These are phyloP conservation scores for Salminus brasiliensis DNA, from an alignment of 2,113 vertebrate genomes.

Conservation along the genomic window DNA sequence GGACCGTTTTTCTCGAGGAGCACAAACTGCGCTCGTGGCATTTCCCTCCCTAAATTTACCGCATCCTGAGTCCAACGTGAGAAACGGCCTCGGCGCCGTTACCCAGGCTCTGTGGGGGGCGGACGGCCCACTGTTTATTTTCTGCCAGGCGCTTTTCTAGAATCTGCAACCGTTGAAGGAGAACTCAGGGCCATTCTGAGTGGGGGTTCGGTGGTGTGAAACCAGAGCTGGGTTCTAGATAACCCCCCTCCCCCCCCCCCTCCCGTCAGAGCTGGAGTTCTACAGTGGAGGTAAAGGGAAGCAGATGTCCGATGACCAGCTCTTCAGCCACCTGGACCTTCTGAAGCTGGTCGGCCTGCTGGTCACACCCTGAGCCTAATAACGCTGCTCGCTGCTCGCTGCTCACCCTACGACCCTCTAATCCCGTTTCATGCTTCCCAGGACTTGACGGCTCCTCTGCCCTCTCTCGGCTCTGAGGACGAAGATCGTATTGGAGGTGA, in stretches of 20 bases:
- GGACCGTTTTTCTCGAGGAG: not conserved
- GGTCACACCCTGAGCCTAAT: not conserved
- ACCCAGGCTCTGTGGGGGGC: not conserved
- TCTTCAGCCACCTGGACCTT: too few relatives aligned
- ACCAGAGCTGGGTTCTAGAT: too few relatives aligned
- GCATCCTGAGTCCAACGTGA: not conserved
- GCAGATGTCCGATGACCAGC: too few relatives aligned
- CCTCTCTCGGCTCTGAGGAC: too few relatives aligned
- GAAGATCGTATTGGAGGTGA: too few relatives aligned
- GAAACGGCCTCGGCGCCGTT: not conserved
- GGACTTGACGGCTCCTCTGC: not conserved
- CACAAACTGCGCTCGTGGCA: not conserved
- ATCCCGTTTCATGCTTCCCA: not conserved
- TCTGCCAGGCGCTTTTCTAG: not conserved
- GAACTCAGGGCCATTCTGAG: too few relatives aligned
- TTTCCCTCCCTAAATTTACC: not conserved
- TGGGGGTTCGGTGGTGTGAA: too few relatives aligned
- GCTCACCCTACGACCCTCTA: not conserved
- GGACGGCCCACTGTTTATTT: not conserved
- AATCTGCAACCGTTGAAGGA: too few relatives aligned
- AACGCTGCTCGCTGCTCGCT: not conserved
- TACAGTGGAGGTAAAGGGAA: too few relatives aligned
- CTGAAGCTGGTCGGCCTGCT: too few relatives aligned
- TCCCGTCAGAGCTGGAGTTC: too few relatives aligned
- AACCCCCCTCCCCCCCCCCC: too few relatives aligned